phyloP scores from a whole-genome alignment of 2,113 vertebrate genomes.

The Melanotaenia duboulayi region DNA sequence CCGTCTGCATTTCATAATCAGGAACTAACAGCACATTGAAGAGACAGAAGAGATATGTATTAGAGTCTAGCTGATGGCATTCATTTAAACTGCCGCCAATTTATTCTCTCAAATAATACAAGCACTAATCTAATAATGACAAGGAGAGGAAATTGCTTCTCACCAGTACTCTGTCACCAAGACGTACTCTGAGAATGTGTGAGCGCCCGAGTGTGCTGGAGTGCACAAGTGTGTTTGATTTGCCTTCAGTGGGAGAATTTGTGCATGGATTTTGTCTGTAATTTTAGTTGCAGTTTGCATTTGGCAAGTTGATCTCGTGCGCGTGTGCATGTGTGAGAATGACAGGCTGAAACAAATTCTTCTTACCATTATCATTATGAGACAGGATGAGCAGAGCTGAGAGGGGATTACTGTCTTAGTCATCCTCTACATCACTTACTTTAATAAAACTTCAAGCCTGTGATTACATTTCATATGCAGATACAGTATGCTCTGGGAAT shows the following conservation, averaged over 20 bases:
- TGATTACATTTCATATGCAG: slow-evolving; percentile 76
- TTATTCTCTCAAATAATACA: slow-evolving; percentile 75
- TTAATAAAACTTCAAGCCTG: slow-evolving; percentile 74
- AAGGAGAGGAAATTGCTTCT: slow-evolving; percentile 74
- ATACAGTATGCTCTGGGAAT: slow-evolving; percentile 49
- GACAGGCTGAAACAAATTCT: slow-evolving; percentile 52
- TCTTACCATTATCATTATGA: slow-evolving; percentile 67
- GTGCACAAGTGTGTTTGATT: slow-evolving; percentile 7
- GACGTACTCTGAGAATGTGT: slow-evolving; percentile 55
- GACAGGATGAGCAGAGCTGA: slow-evolving; percentile 62
- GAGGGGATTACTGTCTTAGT: slow-evolving; percentile 73
- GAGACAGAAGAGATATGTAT: slow-evolving; percentile 55
- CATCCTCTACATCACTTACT: slow-evolving; percentile 76
- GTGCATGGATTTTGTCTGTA: slow-evolving; percentile 11
- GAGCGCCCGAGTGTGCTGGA: background rate
- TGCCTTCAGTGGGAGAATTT: slow-evolving; percentile 8
- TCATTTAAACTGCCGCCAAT: slow-evolving; percentile 72
- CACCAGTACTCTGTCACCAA: slow-evolving; percentile 52
- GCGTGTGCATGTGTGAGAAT: slow-evolving; percentile 14
- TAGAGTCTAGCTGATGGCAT: slow-evolving; percentile 57
- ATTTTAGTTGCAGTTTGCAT: slow-evolving; percentile 27
- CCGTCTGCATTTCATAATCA: slow-evolving; percentile 44
- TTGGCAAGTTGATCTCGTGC: slow-evolving; percentile 13
- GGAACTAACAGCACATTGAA: slow-evolving; percentile 6
- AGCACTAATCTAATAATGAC: slow-evolving; percentile 81